phyloP scores from a whole-genome alignment of 2,888 invertebrate species.

The Sycophila texana region DNA sequence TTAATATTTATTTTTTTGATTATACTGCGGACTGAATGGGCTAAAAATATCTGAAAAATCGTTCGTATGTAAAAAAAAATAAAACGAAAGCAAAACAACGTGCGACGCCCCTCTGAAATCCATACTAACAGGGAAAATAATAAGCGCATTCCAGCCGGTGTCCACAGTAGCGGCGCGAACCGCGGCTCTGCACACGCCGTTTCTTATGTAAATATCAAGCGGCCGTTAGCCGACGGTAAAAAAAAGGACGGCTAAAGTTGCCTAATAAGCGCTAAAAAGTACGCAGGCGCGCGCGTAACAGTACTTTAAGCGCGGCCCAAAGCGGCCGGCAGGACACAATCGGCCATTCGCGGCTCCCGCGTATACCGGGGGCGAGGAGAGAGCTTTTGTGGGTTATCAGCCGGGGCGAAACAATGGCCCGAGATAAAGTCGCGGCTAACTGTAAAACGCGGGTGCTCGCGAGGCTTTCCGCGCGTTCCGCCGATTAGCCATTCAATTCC shows the following conservation, averaged over 20 bases:
- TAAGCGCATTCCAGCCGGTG: not conserved
- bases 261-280: conserved; percentile 46
- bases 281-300: conserved; percentile 18
- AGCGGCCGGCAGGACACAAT: conserved; percentile 30
- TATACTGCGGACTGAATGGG: no score
- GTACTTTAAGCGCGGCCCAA: conserved; percentile 11
- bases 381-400: conserved; percentile 53
- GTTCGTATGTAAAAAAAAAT: no score
- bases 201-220: conserved; percentile 32
- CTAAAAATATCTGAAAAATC: no score
- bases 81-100: conserved; percentile 65
- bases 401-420: conserved; percentile 37
- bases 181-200: conserved; percentile 7
- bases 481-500: conserved; percentile 51
- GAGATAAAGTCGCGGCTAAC: conserved; percentile 48
- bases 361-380: not conserved
- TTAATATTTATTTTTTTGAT: no score
- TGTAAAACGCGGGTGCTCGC: conserved; percentile 16
- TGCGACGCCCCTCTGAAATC: conserved; percentile 36
- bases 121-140: not conserved
- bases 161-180: not conserved
- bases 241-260: conserved; percentile 1
- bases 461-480: not conserved
- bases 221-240: not conserved
- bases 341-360: conserved; percentile 32